Base-by-base conservation (phyloP, 2,888 invertebrate species). In the Nephrotoma flavescens region DNA sequence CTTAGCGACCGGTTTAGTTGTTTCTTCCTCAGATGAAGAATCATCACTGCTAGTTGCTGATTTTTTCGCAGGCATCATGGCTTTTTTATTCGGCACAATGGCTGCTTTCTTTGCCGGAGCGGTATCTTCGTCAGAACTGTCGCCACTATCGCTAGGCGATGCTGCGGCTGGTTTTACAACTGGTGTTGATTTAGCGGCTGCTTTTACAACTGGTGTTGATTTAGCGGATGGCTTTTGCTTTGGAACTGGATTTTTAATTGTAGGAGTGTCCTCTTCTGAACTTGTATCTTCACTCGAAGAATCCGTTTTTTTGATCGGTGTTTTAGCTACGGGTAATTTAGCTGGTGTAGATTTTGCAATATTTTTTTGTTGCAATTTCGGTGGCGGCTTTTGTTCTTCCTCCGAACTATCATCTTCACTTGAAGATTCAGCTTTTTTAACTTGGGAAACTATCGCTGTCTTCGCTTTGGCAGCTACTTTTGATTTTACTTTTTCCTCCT, bases 281-380 rank as follows among this genome's bases (percentile, higher is more conserved):
- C 89, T 89, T 4, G 85, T 86, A 71, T 92, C 92, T 87, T 88
- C 88, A 15, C 92, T 92, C 83, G 92, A 92, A 1, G 91, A 91
- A 12, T 90, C 90, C 87, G 90, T 89, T 83, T 90, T 90, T 87
- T 92, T 92, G 86, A 89, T 89, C 0, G 90, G 89, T 15, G 88
- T 90, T 44, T 90, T 90, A 0, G 88, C 87, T 4, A 90, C 89
- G 41, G 89, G 89, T 2, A 89, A 89, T 6, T 84, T 86, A 41
- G 87, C 86, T 85, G 85, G 57, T 88, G 86, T 86, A 52, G 86
- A 11, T 84, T 87, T 52, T 12, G 86, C 31, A 12, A n/a, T n/a
- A 47, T 12, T 47, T n/a, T 47, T 52, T 41, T 86, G 90, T 90
- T n/a, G 89, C 88, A 47, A 6, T 12, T 47, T 47, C 12, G 52